Conservation (phyloP, 2,113 vertebrate species). For the Amblyornis subalaris region DNA sequence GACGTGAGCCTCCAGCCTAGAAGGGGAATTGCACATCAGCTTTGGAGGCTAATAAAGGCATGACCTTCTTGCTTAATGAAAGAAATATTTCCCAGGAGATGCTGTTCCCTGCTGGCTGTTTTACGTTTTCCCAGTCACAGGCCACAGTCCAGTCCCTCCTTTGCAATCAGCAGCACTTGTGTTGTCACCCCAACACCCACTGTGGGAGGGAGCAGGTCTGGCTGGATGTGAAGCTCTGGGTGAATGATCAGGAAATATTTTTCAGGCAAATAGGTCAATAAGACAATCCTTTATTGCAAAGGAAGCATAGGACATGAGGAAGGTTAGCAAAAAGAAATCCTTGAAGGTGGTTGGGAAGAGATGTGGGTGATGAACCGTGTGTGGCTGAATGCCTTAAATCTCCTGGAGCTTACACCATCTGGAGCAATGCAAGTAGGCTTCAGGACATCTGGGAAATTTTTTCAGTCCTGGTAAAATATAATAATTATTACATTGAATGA, state of each 20-base stretch:
- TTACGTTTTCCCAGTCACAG: background rate
- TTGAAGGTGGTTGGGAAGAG: background rate
- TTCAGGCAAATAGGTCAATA: background rate
- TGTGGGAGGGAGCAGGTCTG: background rate
- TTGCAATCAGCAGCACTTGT: background rate
- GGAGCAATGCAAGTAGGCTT: background rate
- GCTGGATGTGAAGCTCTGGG: background rate
- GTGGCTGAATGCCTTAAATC: background rate
- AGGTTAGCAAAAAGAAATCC: background rate
- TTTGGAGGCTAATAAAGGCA: constrained; percentile 12
- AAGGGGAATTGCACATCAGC: background rate
- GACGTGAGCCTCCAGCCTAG: background rate
- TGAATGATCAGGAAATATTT: background rate
- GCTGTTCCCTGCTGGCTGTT: background rate
- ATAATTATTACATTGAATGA: background rate
- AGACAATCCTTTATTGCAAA: background rate
- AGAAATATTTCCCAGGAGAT: background rate
- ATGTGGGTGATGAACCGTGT: background rate
- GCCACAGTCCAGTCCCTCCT: background rate
- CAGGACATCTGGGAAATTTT: background rate
- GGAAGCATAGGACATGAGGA: background rate
- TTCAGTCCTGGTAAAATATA: background rate
- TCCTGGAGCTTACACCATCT: background rate
- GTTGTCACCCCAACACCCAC: background rate
- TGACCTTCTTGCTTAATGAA: background rate